A percentile compares a stretch with the other conserved stretches of the same genome.
Conservation (phyloP, 2,113 vertebrate genomes). For the Procavia capensis region DNA sequence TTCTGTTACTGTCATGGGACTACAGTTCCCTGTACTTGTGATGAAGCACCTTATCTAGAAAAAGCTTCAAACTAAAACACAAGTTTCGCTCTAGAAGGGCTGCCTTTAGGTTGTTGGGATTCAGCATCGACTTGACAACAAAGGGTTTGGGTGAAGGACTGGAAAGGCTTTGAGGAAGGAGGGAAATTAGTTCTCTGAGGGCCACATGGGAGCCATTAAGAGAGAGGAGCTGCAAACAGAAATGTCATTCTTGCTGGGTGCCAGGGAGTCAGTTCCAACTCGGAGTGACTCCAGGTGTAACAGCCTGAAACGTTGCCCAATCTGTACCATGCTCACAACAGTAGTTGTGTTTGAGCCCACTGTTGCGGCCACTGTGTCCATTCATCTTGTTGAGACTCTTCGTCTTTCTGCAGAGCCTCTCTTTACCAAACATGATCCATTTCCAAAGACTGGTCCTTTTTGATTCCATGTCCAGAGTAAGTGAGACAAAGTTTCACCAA, state of each 20-base stretch:
- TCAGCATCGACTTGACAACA: no score
- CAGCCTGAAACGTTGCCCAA: background rate
- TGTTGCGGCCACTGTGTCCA: background rate
- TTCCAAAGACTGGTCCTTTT: background rate
- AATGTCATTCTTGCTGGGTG: background rate
- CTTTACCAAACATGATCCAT: background rate
- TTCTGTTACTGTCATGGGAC: slow-evolving; percentile 14
- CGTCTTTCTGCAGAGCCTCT: background rate
- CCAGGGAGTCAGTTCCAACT: background rate
- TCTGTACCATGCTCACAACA: background rate
- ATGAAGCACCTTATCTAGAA: slow-evolving; percentile 19
- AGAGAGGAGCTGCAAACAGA: background rate
- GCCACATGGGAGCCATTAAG: background rate
- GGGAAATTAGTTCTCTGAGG: background rate
- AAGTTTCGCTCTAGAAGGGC: slow-evolving; percentile 5
- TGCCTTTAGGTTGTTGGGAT: background rate
- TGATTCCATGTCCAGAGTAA: background rate
- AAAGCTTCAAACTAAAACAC: slow-evolving; percentile 37
- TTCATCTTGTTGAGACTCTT: background rate
- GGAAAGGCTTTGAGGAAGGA: background rate
- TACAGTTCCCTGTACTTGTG: slow-evolving; percentile 39
- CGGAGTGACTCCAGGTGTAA: background rate
- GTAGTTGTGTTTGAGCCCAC: background rate
- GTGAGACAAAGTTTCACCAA: background rate
- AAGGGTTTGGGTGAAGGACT: background rate